Evolutionary conservation across 2,113 vertebrate species (phyloP).

Genomic region (Andinoacara biseriatus): DNA sequence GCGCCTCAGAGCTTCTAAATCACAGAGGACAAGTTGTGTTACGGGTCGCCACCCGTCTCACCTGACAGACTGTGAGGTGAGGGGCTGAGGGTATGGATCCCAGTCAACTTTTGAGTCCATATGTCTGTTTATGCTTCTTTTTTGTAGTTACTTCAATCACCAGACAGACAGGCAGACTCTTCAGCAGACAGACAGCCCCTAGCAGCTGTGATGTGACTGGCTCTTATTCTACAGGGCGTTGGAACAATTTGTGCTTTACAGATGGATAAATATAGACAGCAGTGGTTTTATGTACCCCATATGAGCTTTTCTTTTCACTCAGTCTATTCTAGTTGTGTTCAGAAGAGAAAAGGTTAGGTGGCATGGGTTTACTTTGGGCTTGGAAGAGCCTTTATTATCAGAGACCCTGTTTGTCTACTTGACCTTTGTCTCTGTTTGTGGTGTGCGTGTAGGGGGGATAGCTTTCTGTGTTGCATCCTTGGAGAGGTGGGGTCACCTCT

Average conservation of each 20-base stretch:
- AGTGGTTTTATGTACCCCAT: constrained; percentile 12
- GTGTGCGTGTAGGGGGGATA: constrained; percentile 30
- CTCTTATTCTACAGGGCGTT: constrained; percentile 29
- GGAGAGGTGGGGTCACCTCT: constrained; percentile 47
- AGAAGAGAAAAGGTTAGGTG: constrained; percentile 7
- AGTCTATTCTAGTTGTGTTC: not conserved
- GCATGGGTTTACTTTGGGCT: constrained; percentile 1
- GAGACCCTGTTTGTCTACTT: constrained; percentile 55
- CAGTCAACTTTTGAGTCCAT: constrained; percentile 20
- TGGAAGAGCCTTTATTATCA: constrained; percentile 34
- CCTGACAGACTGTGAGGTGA: constrained; percentile 21
- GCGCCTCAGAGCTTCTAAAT: not conserved
- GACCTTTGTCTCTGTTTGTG: constrained; percentile 59
- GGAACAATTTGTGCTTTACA: constrained; percentile 33
- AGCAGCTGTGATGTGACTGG: constrained; percentile 27
- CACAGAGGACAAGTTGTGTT: constrained; percentile 7
- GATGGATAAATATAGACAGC: constrained; percentile 23
- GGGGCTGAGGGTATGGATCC: constrained; percentile 6
- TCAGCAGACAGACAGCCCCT: not conserved
- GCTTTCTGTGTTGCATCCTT: constrained; percentile 38
- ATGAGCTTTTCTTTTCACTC: constrained; percentile 6
- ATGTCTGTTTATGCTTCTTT: constrained; percentile 26
- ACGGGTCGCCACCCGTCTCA: not conserved
- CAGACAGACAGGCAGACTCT: not conserved
- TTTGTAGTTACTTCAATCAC: constrained; percentile 12